Evolutionary conservation across 2,113 vertebrate genomes (phyloP).

Genomic region (Psettodes erumei): DNA sequence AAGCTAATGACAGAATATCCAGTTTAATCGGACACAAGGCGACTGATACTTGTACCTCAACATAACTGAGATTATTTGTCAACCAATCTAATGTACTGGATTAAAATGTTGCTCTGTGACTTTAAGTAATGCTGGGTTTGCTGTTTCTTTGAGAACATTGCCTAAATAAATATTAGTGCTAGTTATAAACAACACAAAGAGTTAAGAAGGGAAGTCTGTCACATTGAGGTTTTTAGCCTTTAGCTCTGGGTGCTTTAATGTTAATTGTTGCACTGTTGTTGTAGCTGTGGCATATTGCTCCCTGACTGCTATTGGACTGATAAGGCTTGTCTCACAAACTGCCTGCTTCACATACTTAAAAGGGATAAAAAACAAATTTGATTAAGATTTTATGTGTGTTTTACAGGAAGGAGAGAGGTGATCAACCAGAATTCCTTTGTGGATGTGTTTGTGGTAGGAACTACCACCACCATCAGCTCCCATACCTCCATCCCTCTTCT

Average conservation of each 20-base stretch:
- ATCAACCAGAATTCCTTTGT: conserved; percentile 77
- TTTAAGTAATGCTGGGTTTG: not conserved
- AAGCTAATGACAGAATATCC: not conserved
- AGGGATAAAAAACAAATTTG: not conserved
- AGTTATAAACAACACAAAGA: conserved; percentile 35
- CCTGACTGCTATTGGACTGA: not conserved
- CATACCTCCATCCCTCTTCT: conserved; percentile 49
- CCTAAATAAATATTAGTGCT: conserved; percentile 8
- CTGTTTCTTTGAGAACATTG: conserved; percentile 13
- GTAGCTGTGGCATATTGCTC: not conserved
- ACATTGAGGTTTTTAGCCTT: not conserved
- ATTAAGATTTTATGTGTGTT: conserved; percentile 38
- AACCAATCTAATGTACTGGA: not conserved
- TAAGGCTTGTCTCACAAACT: not conserved
- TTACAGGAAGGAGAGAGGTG: conserved; percentile 65
- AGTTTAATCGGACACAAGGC: conserved; percentile 4
- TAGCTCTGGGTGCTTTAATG: not conserved
- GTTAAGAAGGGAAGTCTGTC: conserved; percentile 8
- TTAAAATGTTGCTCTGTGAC: not conserved
- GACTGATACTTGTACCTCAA: not conserved
- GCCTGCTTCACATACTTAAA: not conserved
- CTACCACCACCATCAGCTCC: conserved; percentile 30
- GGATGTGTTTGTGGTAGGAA: conserved; percentile 68
- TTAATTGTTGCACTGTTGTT: not conserved
- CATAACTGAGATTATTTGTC: conserved; percentile 3